phyloP scores from a whole-genome alignment of 2,113 vertebrate species.

The Halichoeres trimaculatus region DNA sequence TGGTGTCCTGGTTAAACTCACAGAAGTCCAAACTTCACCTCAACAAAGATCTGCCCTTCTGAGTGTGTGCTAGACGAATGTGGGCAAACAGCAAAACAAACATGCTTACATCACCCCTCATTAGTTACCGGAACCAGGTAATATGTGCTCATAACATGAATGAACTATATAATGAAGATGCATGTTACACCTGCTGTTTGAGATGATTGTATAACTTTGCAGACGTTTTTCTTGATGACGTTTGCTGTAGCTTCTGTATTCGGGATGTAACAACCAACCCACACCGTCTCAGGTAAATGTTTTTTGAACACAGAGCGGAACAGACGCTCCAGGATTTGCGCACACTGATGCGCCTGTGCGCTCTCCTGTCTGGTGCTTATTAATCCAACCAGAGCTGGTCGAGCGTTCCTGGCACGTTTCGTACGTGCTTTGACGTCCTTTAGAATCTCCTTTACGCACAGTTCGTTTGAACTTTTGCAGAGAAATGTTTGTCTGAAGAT shows the following conservation, averaged over 20 bases:
- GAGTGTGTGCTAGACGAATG: neutral
- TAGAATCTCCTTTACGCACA: slow-evolving; percentile 75
- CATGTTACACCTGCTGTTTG: slow-evolving; percentile 72
- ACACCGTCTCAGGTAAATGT: slow-evolving; percentile 74
- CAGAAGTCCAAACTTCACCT: slow-evolving; percentile 41
- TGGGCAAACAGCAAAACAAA: neutral
- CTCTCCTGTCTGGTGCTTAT: slow-evolving; percentile 58
- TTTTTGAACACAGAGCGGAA: slow-evolving; percentile 78
- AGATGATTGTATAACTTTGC: slow-evolving; percentile 72
- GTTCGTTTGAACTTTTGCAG: slow-evolving; percentile 21
- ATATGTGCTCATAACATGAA: neutral
- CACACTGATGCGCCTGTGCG: slow-evolving; percentile 55
- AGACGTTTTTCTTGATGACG: slow-evolving; percentile 77
- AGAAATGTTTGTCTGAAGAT: slow-evolving; percentile 80
- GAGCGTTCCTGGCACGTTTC: slow-evolving; percentile 40
- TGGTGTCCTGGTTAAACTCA: slow-evolving; percentile 6
- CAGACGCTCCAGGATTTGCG: slow-evolving; percentile 63
- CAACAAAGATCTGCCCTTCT: slow-evolving; percentile 25
- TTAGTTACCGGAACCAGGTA: neutral
- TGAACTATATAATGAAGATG: neutral
- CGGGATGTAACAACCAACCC: slow-evolving; percentile 78
- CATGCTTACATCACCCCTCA: neutral
- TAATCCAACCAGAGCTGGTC: slow-evolving; percentile 81
- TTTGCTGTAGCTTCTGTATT: slow-evolving; percentile 49
- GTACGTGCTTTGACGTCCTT: slow-evolving; percentile 80